Percentiles rank a stretch among this genome's conserved stretches.
phyloP scores from a whole-genome alignment of 2,888 invertebrate species.

The Leucozona laternaria region DNA sequence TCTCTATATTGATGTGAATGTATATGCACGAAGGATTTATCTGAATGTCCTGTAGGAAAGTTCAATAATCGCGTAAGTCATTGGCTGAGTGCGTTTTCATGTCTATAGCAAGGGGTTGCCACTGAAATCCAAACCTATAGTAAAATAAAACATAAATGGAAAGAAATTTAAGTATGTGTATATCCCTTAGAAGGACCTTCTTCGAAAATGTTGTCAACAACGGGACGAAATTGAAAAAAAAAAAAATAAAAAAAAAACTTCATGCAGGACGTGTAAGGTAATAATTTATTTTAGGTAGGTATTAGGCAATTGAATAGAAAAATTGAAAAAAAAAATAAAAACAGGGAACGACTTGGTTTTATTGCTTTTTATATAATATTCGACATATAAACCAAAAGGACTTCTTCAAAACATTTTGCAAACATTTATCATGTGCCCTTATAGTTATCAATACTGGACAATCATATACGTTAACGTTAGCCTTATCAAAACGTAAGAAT shows the following conservation, averaged over 20 bases:
- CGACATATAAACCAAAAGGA: slow-evolving; percentile 4
- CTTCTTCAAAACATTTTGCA: slow-evolving; percentile 54
- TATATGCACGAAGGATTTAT: slow-evolving; percentile 42
- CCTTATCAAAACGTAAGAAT: slow-evolving; percentile 27
- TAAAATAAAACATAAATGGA: not conserved
- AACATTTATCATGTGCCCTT: slow-evolving; percentile 43
- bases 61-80: slow-evolving; percentile 76
- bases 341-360: slow-evolving; percentile 30
- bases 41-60: slow-evolving; percentile 65
- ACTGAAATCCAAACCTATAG: slow-evolving; percentile 32
- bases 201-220: slow-evolving; percentile 52
- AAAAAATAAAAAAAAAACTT: slow-evolving; percentile 12
- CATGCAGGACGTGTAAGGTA: slow-evolving; percentile 19
- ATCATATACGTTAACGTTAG: slow-evolving; percentile 1
- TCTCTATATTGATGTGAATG: not conserved
- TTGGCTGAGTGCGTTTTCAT: slow-evolving; percentile 74
- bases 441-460: slow-evolving; percentile 18
- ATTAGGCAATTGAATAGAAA: slow-evolving; percentile 44
- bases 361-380: not conserved
- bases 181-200: slow-evolving; percentile 27
- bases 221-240: slow-evolving; percentile 54
- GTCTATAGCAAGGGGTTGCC: slow-evolving; percentile 64
- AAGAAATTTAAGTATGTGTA: slow-evolving; percentile 20
- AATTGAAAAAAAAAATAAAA: slow-evolving; percentile 23
- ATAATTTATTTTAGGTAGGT: slow-evolving; percentile 56